Percentiles rank a stretch among this genome's conserved stretches.
These are phyloP conservation scores for Patella ulyssiponensis DNA, from an alignment of 2,888 invertebrate species.

Conservation along the genomic window DNA sequence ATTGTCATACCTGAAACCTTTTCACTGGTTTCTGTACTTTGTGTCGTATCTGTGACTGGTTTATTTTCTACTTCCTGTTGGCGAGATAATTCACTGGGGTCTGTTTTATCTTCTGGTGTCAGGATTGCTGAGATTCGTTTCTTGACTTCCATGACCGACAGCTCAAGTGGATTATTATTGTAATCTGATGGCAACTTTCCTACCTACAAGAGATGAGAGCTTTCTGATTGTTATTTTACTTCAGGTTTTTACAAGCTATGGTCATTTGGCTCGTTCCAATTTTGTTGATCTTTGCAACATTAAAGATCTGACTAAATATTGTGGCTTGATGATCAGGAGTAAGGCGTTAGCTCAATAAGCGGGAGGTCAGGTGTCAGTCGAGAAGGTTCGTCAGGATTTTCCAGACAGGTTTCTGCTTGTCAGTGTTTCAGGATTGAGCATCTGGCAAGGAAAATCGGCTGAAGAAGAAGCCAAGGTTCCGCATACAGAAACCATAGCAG, in stretches of 20 bases:
- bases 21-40: background rate
- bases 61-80: background rate
- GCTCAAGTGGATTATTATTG: constrained; percentile 41
- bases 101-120: constrained; percentile 28
- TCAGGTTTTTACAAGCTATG: too few relatives aligned
- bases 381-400: too few relatives aligned
- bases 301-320: too few relatives aligned
- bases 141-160: constrained; percentile 36
- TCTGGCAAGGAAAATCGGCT: too few relatives aligned
- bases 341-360: too few relatives aligned
- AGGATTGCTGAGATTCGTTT: constrained; percentile 39
- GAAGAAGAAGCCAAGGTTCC: background rate
- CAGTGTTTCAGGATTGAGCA: too few relatives aligned
- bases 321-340: too few relatives aligned
- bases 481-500: background rate
- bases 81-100: constrained; percentile 9
- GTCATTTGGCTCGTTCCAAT: too few relatives aligned
- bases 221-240: too few relatives aligned
- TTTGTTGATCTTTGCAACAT: too few relatives aligned
- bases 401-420: too few relatives aligned
- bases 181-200: constrained; percentile 52
- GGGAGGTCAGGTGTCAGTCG: too few relatives aligned
- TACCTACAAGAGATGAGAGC: constrained; percentile 34
- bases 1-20: background rate
- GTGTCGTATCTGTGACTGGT: constrained; percentile 12